Conservation (phyloP, 2,113 vertebrate genomes). For the Heloderma charlesbogerti region DNA sequence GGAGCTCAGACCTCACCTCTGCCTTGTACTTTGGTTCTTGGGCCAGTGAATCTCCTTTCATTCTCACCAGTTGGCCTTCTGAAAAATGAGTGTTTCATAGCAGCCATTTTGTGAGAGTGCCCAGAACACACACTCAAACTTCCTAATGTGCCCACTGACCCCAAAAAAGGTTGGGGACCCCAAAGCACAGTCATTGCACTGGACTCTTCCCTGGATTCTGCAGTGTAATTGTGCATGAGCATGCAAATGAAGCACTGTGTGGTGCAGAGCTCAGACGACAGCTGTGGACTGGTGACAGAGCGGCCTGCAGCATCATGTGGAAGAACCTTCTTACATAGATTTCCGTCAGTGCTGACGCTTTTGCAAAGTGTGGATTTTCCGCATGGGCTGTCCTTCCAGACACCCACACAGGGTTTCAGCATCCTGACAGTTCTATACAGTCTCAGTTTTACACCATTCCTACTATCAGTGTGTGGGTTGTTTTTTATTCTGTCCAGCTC, state of each 20-base stretch:
- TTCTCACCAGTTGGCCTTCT: no score
- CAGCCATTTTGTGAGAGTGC: no score
- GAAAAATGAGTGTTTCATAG: no score
- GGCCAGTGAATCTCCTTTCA: no score
- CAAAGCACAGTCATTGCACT: no score
- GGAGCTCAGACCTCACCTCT: no score
- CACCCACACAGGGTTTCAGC: background rate
- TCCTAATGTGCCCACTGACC: no score
- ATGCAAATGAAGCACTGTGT: no score
- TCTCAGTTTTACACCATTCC: background rate
- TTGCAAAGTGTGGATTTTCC: background rate
- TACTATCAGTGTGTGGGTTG: constrained; percentile 18
- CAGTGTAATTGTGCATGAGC: background rate
- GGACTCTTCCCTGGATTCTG: background rate
- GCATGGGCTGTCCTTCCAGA: background rate
- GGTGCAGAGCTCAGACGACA: background rate
- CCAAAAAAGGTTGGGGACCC: no score
- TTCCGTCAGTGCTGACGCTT: constrained; percentile 1
- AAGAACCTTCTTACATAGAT: background rate
- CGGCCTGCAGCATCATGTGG: background rate
- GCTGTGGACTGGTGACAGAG: background rate
- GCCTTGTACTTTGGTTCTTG: no score
- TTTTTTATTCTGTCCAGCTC: constrained; percentile 25
- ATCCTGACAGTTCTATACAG: background rate
- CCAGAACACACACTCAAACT: no score